These are phyloP conservation scores for Phainopepla nitens DNA, from an alignment of 2,113 vertebrate species.

Conservation along the genomic window DNA sequence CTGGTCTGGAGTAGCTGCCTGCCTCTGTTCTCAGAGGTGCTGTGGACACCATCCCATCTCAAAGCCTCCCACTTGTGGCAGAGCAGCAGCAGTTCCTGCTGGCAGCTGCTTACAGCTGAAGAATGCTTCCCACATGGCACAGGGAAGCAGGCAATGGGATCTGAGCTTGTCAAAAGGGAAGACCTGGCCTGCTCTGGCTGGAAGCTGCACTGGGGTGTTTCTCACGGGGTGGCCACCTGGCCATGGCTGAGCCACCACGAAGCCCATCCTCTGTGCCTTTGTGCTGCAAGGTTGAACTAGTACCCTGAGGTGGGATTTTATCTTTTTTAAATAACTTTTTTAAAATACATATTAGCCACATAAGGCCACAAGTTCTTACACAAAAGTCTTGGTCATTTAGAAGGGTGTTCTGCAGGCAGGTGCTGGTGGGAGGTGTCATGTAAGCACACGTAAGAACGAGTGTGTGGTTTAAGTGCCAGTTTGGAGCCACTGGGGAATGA, in stretches of 20 bases:
- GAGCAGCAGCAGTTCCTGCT: neutral
- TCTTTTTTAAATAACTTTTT: neutral
- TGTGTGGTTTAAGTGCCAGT: neutral
- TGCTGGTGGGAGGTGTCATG: neutral
- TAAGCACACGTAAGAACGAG: rapidly evolving
- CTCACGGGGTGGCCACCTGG: rapidly evolving
- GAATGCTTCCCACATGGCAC: rapidly evolving
- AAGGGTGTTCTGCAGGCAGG: neutral
- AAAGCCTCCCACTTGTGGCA: neutral
- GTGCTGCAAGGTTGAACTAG: neutral
- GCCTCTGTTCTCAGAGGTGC: neutral
- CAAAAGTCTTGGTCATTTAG: neutral
- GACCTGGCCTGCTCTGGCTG: neutral
- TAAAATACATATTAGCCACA: rapidly evolving
- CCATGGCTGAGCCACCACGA: rapidly evolving
- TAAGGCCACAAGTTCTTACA: rapidly evolving
- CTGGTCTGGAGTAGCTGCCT: neutral
- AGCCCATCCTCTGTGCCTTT: neutral
- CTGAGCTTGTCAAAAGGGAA: neutral
- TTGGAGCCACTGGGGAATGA: neutral
- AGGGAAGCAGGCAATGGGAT: rapidly evolving
- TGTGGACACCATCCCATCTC: neutral
- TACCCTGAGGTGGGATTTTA: no score
- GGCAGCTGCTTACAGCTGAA: neutral
- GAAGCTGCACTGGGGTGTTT: neutral